Percentiles rank a stretch among this genome's conserved stretches.
Conservation (phyloP, 2,888 invertebrate species). For the Hypolimnas misippus region DNA sequence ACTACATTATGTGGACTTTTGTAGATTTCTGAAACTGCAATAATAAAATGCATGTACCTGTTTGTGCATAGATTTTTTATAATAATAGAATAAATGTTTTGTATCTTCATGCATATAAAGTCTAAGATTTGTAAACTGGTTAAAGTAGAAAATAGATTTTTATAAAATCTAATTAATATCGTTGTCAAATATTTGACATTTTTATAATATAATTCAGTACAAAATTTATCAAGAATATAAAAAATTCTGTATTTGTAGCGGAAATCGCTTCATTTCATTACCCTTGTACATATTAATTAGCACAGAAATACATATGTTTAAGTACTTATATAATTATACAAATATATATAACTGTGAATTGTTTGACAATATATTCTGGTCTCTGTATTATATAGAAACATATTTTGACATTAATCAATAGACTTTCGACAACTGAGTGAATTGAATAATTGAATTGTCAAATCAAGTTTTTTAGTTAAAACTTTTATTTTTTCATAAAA, state of each 20-base stretch:
- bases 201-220: conserved; percentile 34
- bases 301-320: conserved; percentile 3
- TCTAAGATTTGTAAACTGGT: conserved; percentile 24
- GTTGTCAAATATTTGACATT: conserved; percentile 17
- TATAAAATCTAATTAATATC: conserved; percentile 29
- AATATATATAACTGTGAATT: not conserved
- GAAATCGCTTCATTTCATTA: conserved; percentile 18
- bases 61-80: conserved; percentile 11
- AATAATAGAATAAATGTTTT: conserved; percentile 20
- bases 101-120: conserved; percentile 20
- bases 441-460: not conserved
- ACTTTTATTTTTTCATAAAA: not conserved
- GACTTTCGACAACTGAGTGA: not conserved
- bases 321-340: not conserved
- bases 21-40: not conserved
- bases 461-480: not conserved
- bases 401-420: not conserved
- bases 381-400: not conserved
- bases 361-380: not conserved
- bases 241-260: conserved; percentile 13
- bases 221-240: conserved; percentile 24
- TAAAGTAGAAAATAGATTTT: conserved; percentile 27
- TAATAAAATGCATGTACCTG: conserved; percentile 24
- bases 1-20: not conserved
- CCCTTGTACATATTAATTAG: not conserved